Base-by-base conservation (phyloP, 2,888 invertebrate genomes). In the Yponomeuta malinellus region DNA sequence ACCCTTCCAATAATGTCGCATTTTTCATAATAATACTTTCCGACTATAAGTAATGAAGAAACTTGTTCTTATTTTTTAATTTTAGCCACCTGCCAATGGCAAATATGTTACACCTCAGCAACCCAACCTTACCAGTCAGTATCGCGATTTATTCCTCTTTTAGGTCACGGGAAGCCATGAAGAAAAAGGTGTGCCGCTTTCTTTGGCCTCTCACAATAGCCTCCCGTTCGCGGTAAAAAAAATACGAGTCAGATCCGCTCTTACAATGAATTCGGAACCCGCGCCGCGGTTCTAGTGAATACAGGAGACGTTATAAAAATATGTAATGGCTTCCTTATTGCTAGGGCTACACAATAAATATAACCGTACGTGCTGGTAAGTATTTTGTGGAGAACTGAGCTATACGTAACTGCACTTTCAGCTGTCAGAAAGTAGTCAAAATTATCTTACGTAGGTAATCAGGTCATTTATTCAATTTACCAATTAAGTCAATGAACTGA, bases 241-340 rank as follows among this genome's bases (percentile, higher is more conserved):
- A 68, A 68, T 23, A 23, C 67, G 64, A 31, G n/a, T 43, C 67
- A 31, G 67, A 37, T 73, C 66, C 72, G 71, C 66, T 48, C 63
- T 6, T 52, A 73, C 72, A 75, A 77, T 78, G 76, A 78, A 78
- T 78, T 76, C 74, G 75, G 77, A 76, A 76, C 48, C 73, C 71
- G 71, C 70, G 70, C 73, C 74, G 74, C 75, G 76, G 75, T 75
- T 73, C 76, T 75, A 76, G 77, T 73, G 71, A 77, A 76, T 80
- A 83, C 82, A 82, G 83, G 81, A 83, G 81, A 79, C 79, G 78
- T 80, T 79, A 71, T 83, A 82, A 84, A 83, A 83, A 84, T 83
- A 81, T 78, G 78, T 85, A 82, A 88, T 81, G 83, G 81, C 79
- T 84, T 84, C 84, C 80, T 78, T 78, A 78, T 78, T 74, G 73